Conservation (phyloP, 2,113 vertebrate species). For the Nycticebus coucang region DNA sequence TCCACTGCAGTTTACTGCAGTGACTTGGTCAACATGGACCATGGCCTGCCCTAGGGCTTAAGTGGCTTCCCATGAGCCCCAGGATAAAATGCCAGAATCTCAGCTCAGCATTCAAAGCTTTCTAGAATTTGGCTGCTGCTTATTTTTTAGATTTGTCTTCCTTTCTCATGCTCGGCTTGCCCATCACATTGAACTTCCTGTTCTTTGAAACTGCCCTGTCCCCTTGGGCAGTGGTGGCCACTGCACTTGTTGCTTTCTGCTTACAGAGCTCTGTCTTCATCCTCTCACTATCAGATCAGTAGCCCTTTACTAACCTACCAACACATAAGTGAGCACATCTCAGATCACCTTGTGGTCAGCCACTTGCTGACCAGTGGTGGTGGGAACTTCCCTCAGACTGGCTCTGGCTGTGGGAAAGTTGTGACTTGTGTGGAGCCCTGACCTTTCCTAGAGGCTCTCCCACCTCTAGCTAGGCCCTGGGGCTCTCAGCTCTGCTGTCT, state of each 20-base stretch:
- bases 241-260: accelerated
- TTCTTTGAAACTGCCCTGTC: not conserved
- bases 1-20: not conserved
- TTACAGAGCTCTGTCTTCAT: accelerated
- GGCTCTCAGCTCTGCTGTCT: not conserved
- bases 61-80: not conserved
- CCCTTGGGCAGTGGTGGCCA: accelerated
- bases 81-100: not conserved
- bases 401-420: not conserved
- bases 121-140: not conserved
- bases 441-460: not conserved
- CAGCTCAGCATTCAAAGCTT: not conserved
- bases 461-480: not conserved
- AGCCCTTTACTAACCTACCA: not conserved
- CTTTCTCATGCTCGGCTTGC: not conserved
- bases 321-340: not conserved
- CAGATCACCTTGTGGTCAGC: not conserved
- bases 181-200: not conserved
- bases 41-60: not conserved
- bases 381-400: not conserved
- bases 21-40: not conserved
- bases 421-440: not conserved
- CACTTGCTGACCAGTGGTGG: not conserved
- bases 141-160: not conserved
- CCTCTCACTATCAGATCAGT: accelerated